These are phyloP conservation scores for Pungitius pungitius DNA, from an alignment of 2,113 vertebrate species.

Conservation along the genomic window DNA sequence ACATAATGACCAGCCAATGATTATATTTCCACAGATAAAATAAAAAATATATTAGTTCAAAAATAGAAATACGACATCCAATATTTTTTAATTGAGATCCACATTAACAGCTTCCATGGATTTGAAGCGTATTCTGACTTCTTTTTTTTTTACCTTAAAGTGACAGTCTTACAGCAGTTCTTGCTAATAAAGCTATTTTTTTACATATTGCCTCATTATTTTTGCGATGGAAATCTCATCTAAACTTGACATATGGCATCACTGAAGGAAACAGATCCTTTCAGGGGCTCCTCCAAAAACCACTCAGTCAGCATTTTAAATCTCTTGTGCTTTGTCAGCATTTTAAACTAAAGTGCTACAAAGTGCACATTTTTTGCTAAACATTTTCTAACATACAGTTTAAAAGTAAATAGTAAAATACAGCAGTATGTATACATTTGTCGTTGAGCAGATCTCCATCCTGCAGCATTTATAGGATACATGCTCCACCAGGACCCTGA, in stretches of 20 bases:
- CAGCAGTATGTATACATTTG: constrained; percentile 10
- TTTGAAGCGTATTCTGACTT: neutral
- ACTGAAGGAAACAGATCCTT: constrained; percentile 7
- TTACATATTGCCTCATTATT: constrained; percentile 3
- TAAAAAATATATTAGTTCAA: neutral
- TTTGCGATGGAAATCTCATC: neutral
- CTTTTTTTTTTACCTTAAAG: neutral
- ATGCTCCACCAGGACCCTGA: neutral
- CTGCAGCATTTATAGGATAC: constrained; percentile 6
- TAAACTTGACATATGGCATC: neutral
- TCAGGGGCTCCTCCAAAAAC: neutral
- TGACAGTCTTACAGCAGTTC: neutral
- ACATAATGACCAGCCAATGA: neutral
- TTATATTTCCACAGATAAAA: neutral
- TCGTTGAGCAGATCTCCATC: constrained; percentile 4
- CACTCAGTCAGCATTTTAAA: neutral
- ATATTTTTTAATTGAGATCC: neutral
- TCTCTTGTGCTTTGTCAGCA: neutral
- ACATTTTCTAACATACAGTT: constrained; percentile 14
- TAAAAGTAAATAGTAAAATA: constrained; percentile 42
- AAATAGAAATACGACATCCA: neutral
- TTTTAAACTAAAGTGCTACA: constrained; percentile 1
- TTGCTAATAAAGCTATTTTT: neutral
- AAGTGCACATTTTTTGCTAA: constrained; percentile 7
- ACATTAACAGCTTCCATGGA: constrained; percentile 7